Base-by-base conservation (phyloP, 2,113 vertebrate species). In the Strigops habroptila region DNA sequence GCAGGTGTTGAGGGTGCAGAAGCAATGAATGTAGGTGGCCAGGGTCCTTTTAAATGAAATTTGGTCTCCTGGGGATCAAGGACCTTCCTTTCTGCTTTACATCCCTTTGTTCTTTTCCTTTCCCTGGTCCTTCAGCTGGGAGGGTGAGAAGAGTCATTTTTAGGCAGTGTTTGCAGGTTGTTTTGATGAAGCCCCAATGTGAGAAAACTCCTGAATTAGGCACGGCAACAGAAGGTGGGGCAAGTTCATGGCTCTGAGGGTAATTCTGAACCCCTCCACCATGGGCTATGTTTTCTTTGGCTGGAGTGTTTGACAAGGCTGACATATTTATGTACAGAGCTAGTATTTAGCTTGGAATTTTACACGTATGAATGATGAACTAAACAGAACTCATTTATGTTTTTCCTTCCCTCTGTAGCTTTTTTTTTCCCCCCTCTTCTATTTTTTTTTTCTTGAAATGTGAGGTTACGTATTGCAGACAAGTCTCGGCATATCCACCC, bases 331-430 rank as follows among this genome's bases (percentile, higher is more conserved):
- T 97, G 96, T 86, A 94, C 93, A 93, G 95, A 97, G 81, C 92
- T 97, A 90, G 93, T 95, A 97, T 97, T 98, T 97, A 97, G 87
- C 91, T 97, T 98, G 97, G 97, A 98, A 97, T 98, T 98, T 98
- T 97, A 88, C 97, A 97, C 97, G 71, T 97, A 88, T 33, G 91
- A 98, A 96, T 96, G 96, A 98, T 98, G 97, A 97, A 96, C 95
- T 96, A 95, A 97, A 97, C 95, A 97, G 97, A 97, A 96, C 63
- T 55, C 82, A 87, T 93, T 69, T 97, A 93, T 97, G 93, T 94
- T 90, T 91, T 77, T 75, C 76, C 82, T 96, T 95, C 59, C 86
- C 83, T 88, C 81, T 71, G 37, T 89, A 96, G 77, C 57, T 78
- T 93, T 96, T 94, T 92, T 94, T 81, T 75, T 91, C 39, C 35